These are phyloP conservation scores for Monodelphis domestica DNA, from an alignment of 2,797 vertebrate species.

Conservation along the genomic window DNA sequence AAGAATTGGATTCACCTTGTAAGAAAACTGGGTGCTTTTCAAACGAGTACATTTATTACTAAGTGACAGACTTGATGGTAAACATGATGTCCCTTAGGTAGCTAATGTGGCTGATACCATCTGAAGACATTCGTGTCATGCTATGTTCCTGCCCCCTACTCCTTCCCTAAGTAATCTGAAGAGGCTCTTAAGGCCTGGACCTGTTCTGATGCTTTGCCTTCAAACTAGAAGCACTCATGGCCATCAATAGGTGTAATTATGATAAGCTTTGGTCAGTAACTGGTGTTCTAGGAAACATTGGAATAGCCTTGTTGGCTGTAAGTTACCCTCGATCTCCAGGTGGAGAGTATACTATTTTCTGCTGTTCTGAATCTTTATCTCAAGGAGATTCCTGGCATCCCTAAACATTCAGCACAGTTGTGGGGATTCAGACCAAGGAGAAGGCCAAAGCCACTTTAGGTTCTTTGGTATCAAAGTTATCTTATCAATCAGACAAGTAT, in stretches of 20 bases:
- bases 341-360: neutral
- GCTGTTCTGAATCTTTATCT: neutral
- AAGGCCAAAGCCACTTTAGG: neutral
- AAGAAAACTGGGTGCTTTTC: neutral
- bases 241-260: neutral
- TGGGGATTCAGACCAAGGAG: neutral
- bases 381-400: neutral
- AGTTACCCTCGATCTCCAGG: neutral
- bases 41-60: rapidly evolving
- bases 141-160: neutral
- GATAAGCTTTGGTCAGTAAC: neutral
- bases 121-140: neutral
- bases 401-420: neutral
- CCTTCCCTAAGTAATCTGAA: neutral
- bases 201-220: neutral
- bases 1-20: neutral
- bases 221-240: too few species aligned
- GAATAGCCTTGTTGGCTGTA: neutral
- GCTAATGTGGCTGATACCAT: too few species aligned
- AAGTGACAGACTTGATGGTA: neutral
- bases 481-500: neutral
- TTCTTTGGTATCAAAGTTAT: neutral
- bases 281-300: neutral
- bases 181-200: neutral
- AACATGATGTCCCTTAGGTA: neutral